Evolutionary conservation across 2,113 vertebrate genomes (phyloP).

Genomic region (Pteropus alecto): DNA sequence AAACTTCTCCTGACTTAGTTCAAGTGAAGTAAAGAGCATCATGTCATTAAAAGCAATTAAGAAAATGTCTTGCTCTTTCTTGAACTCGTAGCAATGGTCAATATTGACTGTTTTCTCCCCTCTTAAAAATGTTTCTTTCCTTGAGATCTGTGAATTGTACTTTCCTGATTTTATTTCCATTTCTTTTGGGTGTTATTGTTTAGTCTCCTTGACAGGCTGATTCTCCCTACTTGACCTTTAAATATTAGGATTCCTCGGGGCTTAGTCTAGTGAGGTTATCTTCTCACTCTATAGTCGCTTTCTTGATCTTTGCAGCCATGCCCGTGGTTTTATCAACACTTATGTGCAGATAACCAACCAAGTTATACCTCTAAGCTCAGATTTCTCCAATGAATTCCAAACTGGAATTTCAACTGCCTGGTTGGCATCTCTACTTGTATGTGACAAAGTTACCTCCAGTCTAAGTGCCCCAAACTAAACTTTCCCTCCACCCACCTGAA

Average conservation of each 20-base stretch:
- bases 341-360: neutral
- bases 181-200: neutral
- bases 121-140: neutral
- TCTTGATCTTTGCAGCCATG: neutral
- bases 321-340: neutral
- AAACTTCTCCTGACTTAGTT: constrained; percentile 2
- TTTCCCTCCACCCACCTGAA: neutral
- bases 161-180: neutral
- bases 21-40: neutral
- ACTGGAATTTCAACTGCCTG: neutral
- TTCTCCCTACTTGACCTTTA: neutral
- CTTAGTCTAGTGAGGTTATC: neutral
- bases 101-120: neutral
- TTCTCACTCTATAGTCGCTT: neutral
- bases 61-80: neutral
- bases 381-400: constrained; percentile 14
- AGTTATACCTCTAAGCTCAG: neutral
- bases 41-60: neutral
- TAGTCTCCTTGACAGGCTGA: neutral
- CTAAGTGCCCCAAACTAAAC: neutral
- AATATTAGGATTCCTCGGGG: neutral
- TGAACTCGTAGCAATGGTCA: neutral
- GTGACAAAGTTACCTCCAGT: neutral
- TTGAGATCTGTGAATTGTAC: neutral
- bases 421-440: neutral